A percentile compares a stretch with the other conserved stretches of the same genome.
These are phyloP conservation scores for Stercorarius parasiticus DNA, from an alignment of 2,113 vertebrate species.

Conservation along the genomic window DNA sequence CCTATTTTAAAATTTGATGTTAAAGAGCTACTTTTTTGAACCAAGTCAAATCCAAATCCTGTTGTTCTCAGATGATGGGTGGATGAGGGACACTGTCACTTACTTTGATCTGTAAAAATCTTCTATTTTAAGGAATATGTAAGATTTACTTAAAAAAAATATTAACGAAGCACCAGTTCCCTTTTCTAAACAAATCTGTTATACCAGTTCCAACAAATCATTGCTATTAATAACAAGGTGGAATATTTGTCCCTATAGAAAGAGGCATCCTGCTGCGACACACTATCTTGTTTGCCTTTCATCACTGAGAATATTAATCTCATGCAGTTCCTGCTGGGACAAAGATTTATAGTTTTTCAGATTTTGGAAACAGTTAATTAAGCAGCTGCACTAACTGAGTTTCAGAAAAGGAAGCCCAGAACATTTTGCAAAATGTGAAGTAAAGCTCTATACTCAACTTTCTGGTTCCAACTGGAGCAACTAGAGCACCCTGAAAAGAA, in stretches of 20 bases:
- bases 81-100: background rate
- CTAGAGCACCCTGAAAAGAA: background rate
- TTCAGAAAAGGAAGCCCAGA: background rate
- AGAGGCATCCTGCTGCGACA: background rate
- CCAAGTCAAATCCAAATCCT: background rate
- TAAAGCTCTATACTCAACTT: background rate
- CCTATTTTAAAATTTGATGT: background rate
- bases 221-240: background rate
- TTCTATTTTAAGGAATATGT: background rate
- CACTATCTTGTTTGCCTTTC: background rate
- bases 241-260: background rate
- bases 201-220: background rate
- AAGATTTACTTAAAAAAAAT: background rate
- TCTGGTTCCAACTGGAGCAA: background rate
- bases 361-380: constrained; percentile 30
- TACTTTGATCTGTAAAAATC: background rate
- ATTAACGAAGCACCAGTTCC: background rate
- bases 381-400: background rate
- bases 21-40: background rate
- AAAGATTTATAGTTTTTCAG: background rate
- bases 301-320: background rate
- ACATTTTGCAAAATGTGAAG: background rate
- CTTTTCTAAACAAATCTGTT: background rate
- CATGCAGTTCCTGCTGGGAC: background rate
- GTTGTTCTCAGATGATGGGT: background rate